Evolutionary conservation across 1,140 invertebrate genomes (phyloP).

Genomic region (Wasmannia auropunctata): DNA sequence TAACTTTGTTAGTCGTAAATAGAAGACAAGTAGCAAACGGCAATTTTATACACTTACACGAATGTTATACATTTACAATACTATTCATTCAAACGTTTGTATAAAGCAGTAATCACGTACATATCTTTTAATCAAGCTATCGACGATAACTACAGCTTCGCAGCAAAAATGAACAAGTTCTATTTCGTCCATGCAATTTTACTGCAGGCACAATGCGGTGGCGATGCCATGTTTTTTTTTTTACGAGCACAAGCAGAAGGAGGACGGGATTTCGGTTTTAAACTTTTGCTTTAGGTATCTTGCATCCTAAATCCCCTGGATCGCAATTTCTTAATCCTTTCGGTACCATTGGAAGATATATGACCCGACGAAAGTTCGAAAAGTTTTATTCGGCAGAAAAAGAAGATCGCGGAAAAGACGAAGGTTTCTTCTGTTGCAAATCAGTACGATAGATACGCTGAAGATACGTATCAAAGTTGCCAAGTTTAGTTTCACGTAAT

Average conservation of each 20-base stretch:
- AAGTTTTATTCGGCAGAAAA: neutral
- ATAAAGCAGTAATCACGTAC: conserved; percentile 32
- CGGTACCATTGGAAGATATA: neutral
- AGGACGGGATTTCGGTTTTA: conserved; percentile 23
- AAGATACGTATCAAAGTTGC: neutral
- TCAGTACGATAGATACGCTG: too few relatives aligned
- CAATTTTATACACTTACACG: neutral
- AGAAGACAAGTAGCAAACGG: neutral
- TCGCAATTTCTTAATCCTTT: conserved; percentile 11
- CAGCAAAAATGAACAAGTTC: neutral
- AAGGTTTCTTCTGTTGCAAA: neutral
- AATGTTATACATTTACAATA: neutral
- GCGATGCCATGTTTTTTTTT: conserved; percentile 41
- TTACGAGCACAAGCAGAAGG: conserved; percentile 24
- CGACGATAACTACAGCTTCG: neutral
- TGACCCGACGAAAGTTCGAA: neutral
- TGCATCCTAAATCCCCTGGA: conserved; percentile 26
- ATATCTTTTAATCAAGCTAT: conserved; percentile 2
- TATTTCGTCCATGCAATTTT: conserved; percentile 37
- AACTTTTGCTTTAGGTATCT: conserved; percentile 3
- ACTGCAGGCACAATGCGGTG: conserved; percentile 36
- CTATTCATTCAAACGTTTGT: neutral
- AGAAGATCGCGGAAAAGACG: neutral
- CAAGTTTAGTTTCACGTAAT: neutral
- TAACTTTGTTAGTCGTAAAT: neutral